Base-by-base conservation (phyloP, 2,888 invertebrate genomes). In the Metellina segmentata region DNA sequence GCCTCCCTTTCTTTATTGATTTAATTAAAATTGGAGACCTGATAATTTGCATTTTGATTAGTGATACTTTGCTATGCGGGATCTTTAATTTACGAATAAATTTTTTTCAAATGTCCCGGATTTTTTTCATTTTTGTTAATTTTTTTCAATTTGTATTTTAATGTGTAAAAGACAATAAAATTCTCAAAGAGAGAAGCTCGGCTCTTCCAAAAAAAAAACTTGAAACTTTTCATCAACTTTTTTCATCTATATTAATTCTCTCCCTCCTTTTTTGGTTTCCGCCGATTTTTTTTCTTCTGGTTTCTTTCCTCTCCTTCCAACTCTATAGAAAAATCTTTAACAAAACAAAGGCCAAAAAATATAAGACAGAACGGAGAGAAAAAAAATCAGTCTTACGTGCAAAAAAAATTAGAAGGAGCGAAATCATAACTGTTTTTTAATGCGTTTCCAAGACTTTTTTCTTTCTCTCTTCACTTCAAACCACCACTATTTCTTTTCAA, bases 361-460 rank as follows among this genome's bases (percentile, higher is more conserved):
- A 51, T 70, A 70, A 86, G 69, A 70, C 20, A 78, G 72, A 78
- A 52, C 13, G n/a, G 8, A n/a, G n/a, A n/a, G n/a, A 7, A 69
- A n/a, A 61, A 34, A 34, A 81, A 69, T 13, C 16, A 51, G 4
- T 69, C 61, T 48, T 53, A 51, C 51, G 74, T 19, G 51, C 51
- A 70, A 81, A 52, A 70, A n/a, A 34, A 70, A 34, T 34, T 34
- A 34, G 81, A 89, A 89, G 77, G 48, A 53, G 20, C 34, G 52
- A 87, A 91, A 87, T 91, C 91, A 91, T 91, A 91, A 91, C 91
- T 91, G 91, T 91, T 91, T 91, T 91, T 91, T 91, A 91, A 91
- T 91, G 91, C 91, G 91, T 91, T 87, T 87, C 77, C 51, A 86
- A 74, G 51, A 19, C 19, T 72, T 83, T 83, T 72, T 79, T 82